phyloP scores from a whole-genome alignment of 2,797 vertebrate genomes.

The Sebastes umbrosus region DNA sequence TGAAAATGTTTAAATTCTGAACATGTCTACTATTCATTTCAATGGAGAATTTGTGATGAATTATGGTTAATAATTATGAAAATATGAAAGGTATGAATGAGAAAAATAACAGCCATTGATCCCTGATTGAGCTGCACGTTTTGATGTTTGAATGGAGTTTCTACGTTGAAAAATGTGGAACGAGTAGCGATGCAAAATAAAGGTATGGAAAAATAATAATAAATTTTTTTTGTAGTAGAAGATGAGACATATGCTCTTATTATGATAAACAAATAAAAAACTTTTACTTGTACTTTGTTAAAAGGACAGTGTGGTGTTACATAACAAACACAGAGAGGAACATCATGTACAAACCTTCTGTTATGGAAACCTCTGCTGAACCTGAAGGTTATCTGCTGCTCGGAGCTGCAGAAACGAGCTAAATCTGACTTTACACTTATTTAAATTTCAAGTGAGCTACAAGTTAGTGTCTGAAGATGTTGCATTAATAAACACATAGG shows the following conservation, averaged over 20 bases:
- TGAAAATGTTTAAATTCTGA: no score
- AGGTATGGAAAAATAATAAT: no score
- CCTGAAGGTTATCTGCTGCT: constrained; percentile 5
- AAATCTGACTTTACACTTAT: neutral
- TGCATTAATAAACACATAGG: neutral
- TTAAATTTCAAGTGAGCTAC: neutral
- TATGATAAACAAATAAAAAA: no score
- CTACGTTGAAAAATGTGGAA: no score
- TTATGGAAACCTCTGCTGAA: neutral
- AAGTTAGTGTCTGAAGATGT: neutral
- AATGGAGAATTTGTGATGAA: no score
- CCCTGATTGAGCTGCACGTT: no score
- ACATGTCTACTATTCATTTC: accelerated
- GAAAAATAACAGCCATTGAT: accelerated
- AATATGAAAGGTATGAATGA: no score
- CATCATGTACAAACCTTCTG: neutral
- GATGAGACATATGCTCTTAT: no score
- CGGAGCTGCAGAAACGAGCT: neutral
- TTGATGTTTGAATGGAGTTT: no score
- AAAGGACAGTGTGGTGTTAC: neutral
- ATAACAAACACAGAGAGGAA: neutral
- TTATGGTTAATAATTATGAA: no score
- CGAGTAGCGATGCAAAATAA: accelerated
- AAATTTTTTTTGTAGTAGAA: no score
- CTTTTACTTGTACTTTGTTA: neutral